A percentile compares a stretch with the other conserved stretches of the same genome.
These are phyloP conservation scores for Acromyrmex echinatior DNA, from an alignment of 1,140 invertebrate genomes.

Conservation along the genomic window DNA sequence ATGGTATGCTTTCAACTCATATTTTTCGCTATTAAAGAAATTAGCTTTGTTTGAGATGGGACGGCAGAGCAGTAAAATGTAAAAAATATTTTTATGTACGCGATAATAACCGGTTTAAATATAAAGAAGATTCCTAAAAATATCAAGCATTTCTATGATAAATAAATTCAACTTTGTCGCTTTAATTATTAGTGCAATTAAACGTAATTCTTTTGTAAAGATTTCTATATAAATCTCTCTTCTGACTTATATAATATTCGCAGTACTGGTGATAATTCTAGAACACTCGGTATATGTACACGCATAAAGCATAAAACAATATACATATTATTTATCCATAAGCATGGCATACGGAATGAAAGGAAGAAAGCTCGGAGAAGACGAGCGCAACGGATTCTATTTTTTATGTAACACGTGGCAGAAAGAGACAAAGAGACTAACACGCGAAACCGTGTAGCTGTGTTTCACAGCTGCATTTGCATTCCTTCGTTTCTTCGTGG, in stretches of 20 bases:
- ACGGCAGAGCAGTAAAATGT: slow-evolving; percentile 23
- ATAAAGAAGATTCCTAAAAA: slow-evolving; percentile 2
- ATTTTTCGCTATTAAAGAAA: slow-evolving; percentile 53
- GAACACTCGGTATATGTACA: slow-evolving; percentile 1
- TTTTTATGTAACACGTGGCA: slow-evolving; percentile 51
- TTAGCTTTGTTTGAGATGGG: slow-evolving; percentile 44
- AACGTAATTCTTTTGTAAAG: neutral
- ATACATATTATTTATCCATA: slow-evolving; percentile 21
- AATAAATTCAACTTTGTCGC: neutral
- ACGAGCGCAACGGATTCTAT: slow-evolving; percentile 35
- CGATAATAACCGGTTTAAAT: slow-evolving; percentile 8
- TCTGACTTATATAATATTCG: neutral
- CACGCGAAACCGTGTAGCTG: slow-evolving; percentile 38
- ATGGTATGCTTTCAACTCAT: slow-evolving; percentile 10
- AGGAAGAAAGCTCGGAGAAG: slow-evolving; percentile 51
- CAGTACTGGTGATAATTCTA: neutral
- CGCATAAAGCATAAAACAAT: slow-evolving; percentile 39
- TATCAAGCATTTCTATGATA: slow-evolving; percentile 2
- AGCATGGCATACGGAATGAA: slow-evolving; percentile 16
- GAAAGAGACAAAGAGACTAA: slow-evolving; percentile 39
- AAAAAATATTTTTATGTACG: slow-evolving; percentile 44
- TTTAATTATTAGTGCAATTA: neutral
- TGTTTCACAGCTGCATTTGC: slow-evolving; percentile 46
- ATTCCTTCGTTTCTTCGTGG: slow-evolving; percentile 54
- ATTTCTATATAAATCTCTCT: neutral